Percentiles rank a stretch among this genome's conserved stretches.
phyloP scores from a whole-genome alignment of 2,797 vertebrate species.

The Anguilla megastoma region DNA sequence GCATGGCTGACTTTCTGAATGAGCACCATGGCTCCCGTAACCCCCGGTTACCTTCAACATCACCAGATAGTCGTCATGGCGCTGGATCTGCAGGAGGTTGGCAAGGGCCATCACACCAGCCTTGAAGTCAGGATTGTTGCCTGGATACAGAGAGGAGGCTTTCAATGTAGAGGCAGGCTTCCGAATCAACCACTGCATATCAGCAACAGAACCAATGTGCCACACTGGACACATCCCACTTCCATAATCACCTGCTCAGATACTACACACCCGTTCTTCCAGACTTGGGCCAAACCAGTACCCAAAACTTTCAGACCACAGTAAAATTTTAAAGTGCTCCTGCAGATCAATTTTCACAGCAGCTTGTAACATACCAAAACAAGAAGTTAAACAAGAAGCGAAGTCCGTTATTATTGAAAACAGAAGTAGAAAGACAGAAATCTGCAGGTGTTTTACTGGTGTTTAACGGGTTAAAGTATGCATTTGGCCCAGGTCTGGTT shows the following conservation, averaged over 20 bases:
- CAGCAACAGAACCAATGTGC: too few species aligned
- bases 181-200: not conserved
- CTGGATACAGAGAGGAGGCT: slow-evolving; percentile 58
- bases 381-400: not conserved
- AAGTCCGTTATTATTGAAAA: not conserved
- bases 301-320: not conserved
- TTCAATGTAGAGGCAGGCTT: not conserved
- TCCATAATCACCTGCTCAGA: not conserved
- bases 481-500: not conserved
- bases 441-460: not conserved
- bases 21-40: not conserved
- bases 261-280: not conserved
- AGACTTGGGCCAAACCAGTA: not conserved
- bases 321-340: not conserved
- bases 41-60: slow-evolving; percentile 90
- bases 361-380: not conserved
- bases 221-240: not conserved
- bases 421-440: not conserved
- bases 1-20: not conserved
- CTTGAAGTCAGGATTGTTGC: slow-evolving; percentile 93
- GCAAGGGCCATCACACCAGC: slow-evolving; percentile 91
- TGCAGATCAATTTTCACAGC: not conserved
- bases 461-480: not conserved
- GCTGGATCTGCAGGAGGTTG: slow-evolving; percentile 92
- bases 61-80: slow-evolving; percentile 93